Base-by-base conservation (phyloP, 2,888 invertebrate genomes). In the Eilema sororculum region DNA sequence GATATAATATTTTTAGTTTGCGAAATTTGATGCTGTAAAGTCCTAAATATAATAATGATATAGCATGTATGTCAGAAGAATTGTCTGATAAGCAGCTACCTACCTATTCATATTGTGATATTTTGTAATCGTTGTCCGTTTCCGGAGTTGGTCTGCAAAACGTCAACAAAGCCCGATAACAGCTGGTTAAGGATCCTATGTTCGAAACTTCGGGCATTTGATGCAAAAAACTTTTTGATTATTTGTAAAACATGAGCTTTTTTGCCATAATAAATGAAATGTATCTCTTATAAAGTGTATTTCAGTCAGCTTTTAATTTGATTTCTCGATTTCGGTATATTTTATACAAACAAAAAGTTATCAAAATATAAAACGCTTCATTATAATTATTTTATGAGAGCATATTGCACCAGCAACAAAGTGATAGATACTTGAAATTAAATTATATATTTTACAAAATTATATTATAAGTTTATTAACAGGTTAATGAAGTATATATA, bases 131-230 rank as follows among this genome's bases (percentile, higher is more conserved):
- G 20, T 71, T 57, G 65, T 74, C 71, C 70, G 74, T 70, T 67
- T 60, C 57, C 63, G 41, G 68, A 68, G 61, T 37, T 16, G 62
- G 52, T 5, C 46, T 59, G 28, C 28, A 62, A n/a, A n/a, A 67
- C 73, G 73, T 74, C 71, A 67, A 69, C 77, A 75, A 73, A 66
- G 65, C 20, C 64, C 71, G 79, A 79, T 79, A 80, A 81, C 67
- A 71, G 62, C 41, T 79, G 28, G 28, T 71, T 20, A 9, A 52
- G 25, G 37, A 8, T 24, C 33, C 16, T 22, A 20, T 5, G 5
- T 46, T 12, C 63, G 24, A 25, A 66, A 46, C 20, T 46, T 46
- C 46, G 46, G 46, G n/a, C n/a, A 9, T 52, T n/a, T 52, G 52
- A n/a, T 8, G 52, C n/a, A 20, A 52, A 1, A n/a, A 46, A 52